Evolutionary conservation across 2,797 vertebrate species (phyloP).

Genomic region (Podarcis lilfordi): DNA sequence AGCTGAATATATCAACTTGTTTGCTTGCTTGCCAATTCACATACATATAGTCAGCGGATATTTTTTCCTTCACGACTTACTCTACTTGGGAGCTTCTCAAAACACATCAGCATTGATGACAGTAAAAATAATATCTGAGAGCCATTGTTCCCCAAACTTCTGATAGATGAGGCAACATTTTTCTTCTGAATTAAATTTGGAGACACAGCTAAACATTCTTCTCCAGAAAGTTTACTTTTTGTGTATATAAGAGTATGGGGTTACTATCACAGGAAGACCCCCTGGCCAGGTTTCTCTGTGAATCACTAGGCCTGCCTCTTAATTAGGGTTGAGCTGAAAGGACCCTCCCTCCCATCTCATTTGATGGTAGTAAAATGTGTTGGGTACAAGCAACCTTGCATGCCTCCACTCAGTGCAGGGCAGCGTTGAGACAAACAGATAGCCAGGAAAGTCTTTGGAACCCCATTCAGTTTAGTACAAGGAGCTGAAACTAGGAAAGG

Average conservation of each 20-base stretch:
- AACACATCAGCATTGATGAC: not conserved
- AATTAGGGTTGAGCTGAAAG: no score
- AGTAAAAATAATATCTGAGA: not conserved
- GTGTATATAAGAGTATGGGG: not conserved
- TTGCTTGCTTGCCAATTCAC: constrained; percentile 24
- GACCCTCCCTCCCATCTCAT: no score
- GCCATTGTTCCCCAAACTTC: not conserved
- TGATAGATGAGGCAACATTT: not conserved
- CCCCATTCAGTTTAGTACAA: not conserved
- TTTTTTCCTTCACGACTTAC: constrained; percentile 21
- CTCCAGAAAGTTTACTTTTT: not conserved
- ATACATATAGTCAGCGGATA: constrained; percentile 43
- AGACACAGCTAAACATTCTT: not conserved
- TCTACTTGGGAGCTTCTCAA: not conserved
- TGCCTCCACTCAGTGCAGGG: no score
- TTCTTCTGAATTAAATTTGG: not conserved
- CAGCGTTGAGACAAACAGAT: no score
- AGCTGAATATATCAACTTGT: constrained; percentile 47
- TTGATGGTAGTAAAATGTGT: no score
- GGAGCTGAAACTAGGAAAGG: not conserved
- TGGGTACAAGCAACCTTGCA: no score
- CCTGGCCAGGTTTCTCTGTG: not conserved
- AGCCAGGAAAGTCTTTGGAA: not conserved
- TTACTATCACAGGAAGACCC: not conserved
- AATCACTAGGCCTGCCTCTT: not conserved